A percentile compares a stretch with the other conserved stretches of the same genome.
These are phyloP conservation scores for Euclidia mi DNA, from an alignment of 2,888 invertebrate species.

Conservation along the genomic window DNA sequence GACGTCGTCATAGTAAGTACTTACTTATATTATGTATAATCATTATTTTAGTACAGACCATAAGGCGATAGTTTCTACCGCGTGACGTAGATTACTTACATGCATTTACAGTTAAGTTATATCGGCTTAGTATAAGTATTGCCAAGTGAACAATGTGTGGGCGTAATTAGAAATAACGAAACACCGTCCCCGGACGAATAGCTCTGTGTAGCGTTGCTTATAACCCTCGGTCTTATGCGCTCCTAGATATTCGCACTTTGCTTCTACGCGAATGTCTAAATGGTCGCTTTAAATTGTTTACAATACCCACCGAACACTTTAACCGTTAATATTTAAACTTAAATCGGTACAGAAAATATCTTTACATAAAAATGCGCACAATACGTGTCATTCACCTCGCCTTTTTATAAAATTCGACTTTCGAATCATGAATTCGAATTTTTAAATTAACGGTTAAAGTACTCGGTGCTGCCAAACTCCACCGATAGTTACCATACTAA, in stretches of 20 bases:
- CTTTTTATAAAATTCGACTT: neutral
- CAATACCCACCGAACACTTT: conserved; percentile 17
- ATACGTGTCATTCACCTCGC: conserved; percentile 7
- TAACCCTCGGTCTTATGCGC: conserved; percentile 48
- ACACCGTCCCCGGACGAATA: conserved; percentile 66
- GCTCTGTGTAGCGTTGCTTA: conserved; percentile 56
- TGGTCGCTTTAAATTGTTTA: conserved; percentile 43
- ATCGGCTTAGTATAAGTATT: conserved; percentile 20
- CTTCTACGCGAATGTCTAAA: conserved; percentile 27
- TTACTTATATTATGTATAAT: too few relatives aligned
- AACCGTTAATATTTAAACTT: conserved; percentile 20
- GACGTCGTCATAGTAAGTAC: neutral
- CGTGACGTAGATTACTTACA: conserved; percentile 12
- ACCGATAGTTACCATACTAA: conserved; percentile 58
- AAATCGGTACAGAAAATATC: neutral
- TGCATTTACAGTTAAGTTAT: conserved; percentile 35
- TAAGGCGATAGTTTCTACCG: too few relatives aligned
- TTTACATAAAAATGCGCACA: conserved; percentile 4
- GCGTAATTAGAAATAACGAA: conserved; percentile 51
- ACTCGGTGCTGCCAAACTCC: conserved; percentile 49
- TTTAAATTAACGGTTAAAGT: conserved; percentile 36
- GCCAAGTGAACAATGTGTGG: conserved; percentile 47
- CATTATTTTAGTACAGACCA: too few relatives aligned
- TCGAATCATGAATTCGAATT: conserved; percentile 7
- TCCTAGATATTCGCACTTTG: conserved; percentile 36